Percentiles rank a stretch among this genome's conserved stretches.
Evolutionary conservation across 2,797 vertebrate genomes (phyloP).

Genomic region (Dromococcyx pavoninus): DNA sequence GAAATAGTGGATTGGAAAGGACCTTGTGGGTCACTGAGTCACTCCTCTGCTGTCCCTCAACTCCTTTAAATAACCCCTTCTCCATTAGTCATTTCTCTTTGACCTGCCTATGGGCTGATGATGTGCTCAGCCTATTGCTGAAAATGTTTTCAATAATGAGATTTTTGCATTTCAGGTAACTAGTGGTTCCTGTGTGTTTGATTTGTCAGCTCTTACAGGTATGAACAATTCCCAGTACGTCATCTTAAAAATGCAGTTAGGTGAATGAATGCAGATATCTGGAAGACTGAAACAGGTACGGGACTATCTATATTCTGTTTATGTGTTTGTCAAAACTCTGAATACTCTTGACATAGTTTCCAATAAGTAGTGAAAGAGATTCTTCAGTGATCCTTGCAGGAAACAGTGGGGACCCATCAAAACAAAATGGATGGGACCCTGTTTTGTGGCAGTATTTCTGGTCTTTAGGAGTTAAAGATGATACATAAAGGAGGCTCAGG

Average conservation of each 20-base stretch:
- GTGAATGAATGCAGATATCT: not conserved
- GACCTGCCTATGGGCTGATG: not conserved
- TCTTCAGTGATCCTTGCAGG: not conserved
- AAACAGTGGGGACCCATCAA: not conserved
- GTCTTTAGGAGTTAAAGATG: not conserved
- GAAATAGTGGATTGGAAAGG: not conserved
- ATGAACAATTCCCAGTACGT: not conserved
- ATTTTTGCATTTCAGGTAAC: conserved; percentile 1
- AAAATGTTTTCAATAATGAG: not conserved
- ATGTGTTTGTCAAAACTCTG: not conserved
- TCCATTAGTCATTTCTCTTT: not conserved
- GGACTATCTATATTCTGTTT: not conserved
- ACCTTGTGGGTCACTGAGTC: conserved; percentile 10
- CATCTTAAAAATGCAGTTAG: not conserved
- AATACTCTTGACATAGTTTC: not conserved
- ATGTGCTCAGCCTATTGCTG: not conserved
- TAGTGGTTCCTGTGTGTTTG: not conserved
- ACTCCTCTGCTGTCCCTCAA: not conserved
- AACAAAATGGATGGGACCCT: not conserved
- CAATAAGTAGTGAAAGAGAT: not conserved
- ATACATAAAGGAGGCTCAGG: not conserved
- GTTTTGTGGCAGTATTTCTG: not conserved
- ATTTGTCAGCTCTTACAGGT: conserved; percentile 4
- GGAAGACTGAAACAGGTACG: not conserved
- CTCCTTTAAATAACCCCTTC: not conserved